Conservation (phyloP, 1,140 invertebrate species). For the Dermatophagoides farinae region DNA sequence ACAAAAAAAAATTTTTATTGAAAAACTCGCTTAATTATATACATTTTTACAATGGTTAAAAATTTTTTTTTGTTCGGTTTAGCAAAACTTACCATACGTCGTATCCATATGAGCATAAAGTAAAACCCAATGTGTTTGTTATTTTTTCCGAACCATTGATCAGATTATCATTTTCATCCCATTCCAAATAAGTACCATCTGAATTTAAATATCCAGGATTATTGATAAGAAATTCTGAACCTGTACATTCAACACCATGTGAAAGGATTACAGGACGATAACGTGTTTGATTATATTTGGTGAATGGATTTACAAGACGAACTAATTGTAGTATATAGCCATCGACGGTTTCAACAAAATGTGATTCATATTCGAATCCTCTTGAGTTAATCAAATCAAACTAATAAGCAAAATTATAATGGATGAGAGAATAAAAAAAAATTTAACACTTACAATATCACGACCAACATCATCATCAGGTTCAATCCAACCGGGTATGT, state of each 20-base stretch:
- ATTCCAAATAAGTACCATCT: background rate
- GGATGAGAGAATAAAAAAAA: background rate
- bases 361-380: conserved; percentile 8
- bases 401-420: background rate
- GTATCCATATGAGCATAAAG: conserved; percentile 31
- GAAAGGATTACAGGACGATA: conserved; percentile 35
- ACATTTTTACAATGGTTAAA: too few relatives aligned
- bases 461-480: too few relatives aligned
- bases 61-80: background rate
- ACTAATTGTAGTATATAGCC: conserved; percentile 4
- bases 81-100: too few relatives aligned
- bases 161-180: background rate
- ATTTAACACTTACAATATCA: background rate
- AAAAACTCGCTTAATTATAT: too few relatives aligned
- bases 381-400: conserved; percentile 2
- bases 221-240: conserved; percentile 47
- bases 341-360: conserved; percentile 13
- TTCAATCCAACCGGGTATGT: too few relatives aligned
- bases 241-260: conserved; percentile 52
- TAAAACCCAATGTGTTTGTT: conserved; percentile 22
- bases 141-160: background rate
- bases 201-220: conserved; percentile 22
- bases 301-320: conserved; percentile 11
- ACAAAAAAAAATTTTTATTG: too few relatives aligned
- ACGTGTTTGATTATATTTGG: background rate